Conservation (phyloP, 2,888 invertebrate genomes). For the Stenodera caucasica region DNA sequence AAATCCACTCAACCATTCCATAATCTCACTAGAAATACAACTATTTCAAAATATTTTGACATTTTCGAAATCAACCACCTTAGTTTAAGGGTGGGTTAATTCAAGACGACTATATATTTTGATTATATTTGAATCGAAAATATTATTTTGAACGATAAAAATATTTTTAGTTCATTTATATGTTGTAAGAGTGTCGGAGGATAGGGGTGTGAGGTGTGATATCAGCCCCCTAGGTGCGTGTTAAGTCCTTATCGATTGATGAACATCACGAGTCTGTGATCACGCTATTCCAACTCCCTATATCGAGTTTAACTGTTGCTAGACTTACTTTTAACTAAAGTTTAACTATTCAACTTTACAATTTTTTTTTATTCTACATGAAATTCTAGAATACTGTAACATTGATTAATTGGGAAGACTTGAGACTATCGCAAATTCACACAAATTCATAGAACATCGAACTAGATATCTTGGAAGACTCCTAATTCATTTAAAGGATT, state of each 20-base stretch:
- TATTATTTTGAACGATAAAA: constrained; percentile 23
- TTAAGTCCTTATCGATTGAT: constrained; percentile 49
- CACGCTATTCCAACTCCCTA: constrained; percentile 37
- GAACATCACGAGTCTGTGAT: constrained; percentile 36
- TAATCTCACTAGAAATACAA: too few relatives aligned
- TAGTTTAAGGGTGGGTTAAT: too few relatives aligned
- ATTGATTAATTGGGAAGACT: neutral
- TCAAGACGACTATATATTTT: too few relatives aligned
- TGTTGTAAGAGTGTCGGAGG: constrained; percentile 1
- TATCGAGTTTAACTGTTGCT: neutral
- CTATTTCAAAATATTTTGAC: too few relatives aligned
- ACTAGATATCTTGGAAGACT: constrained; percentile 22
- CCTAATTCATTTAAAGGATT: constrained; percentile 30
- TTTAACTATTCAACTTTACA: constrained; percentile 11
- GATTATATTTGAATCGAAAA: neutral
- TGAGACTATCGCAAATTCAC: neutral
- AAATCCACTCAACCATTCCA: constrained; percentile 8
- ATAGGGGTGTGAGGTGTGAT: constrained; percentile 39
- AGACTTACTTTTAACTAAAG: neutral
- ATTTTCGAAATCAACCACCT: too few relatives aligned
- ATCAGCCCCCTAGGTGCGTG: constrained; percentile 52
- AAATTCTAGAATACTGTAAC: neutral
- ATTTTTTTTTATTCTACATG: too few relatives aligned
- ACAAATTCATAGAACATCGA: constrained; percentile 23
- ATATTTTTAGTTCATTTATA: constrained; percentile 16